phyloP scores from a whole-genome alignment of 2,113 vertebrate species.

The Pachyramphus minor region DNA sequence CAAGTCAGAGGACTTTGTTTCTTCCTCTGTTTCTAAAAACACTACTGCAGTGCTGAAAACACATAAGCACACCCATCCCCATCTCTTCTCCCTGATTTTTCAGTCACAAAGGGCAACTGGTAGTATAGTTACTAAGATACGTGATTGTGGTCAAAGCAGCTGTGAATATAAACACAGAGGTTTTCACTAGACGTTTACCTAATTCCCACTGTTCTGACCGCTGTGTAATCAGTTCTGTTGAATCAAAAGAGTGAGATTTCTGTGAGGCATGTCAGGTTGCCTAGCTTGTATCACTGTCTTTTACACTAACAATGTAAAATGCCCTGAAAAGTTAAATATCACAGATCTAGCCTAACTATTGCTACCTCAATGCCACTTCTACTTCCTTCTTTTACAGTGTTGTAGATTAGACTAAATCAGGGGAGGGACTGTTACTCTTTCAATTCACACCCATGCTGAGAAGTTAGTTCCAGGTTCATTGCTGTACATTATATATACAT shows the following conservation, averaged over 20 bases:
- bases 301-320: neutral
- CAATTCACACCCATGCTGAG: neutral
- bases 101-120: neutral
- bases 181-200: neutral
- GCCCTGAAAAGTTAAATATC: neutral
- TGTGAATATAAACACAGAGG: neutral
- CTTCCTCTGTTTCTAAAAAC: neutral
- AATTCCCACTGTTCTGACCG: neutral
- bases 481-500: neutral
- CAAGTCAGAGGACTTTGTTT: neutral
- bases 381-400: neutral
- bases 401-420: neutral
- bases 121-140: neutral
- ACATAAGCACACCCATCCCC: neutral
- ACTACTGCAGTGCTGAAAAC: neutral
- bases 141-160: neutral
- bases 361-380: neutral
- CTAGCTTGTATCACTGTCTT: neutral
- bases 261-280: neutral
- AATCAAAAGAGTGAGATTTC: neutral
- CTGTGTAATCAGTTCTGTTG: neutral
- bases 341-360: neutral
- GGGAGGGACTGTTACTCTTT: neutral
- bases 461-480: neutral
- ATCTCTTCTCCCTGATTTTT: neutral